Evolutionary conservation across 2,113 vertebrate genomes (phyloP).

Genomic region (Setophaga petechia): DNA sequence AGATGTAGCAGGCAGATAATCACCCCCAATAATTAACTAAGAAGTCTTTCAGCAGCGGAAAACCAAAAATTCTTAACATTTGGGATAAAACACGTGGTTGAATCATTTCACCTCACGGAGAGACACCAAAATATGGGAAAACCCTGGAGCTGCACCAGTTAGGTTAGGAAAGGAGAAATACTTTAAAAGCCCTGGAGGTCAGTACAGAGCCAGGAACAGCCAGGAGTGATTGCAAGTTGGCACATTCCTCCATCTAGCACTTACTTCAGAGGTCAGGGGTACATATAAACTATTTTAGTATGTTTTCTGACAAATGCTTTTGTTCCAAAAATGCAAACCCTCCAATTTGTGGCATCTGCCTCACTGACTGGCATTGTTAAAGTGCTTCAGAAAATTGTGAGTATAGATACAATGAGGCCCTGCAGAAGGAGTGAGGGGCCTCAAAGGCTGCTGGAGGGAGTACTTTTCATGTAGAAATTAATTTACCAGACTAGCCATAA

Average conservation of each 20-base stretch:
- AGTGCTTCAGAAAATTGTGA: not conserved
- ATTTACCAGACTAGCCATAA: not conserved
- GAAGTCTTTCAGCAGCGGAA: not conserved
- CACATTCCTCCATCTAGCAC: not conserved
- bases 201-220: not conserved
- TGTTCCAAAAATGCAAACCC: not conserved
- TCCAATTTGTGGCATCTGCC: not conserved
- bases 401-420: not conserved
- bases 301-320: not conserved
- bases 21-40: accelerated
- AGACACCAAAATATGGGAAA: accelerated
- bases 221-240: not conserved
- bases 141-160: not conserved
- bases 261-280: not conserved
- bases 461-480: not conserved
- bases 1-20: not conserved
- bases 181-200: not conserved
- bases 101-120: not conserved
- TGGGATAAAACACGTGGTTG: accelerated
- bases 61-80: not conserved
- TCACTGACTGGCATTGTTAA: not conserved
- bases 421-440: not conserved
- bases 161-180: not conserved
- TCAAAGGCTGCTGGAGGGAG: not conserved
- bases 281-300: not conserved